Evolutionary conservation across 1,140 invertebrate species (phyloP).

Genomic region (Heterodera carotae): DNA sequence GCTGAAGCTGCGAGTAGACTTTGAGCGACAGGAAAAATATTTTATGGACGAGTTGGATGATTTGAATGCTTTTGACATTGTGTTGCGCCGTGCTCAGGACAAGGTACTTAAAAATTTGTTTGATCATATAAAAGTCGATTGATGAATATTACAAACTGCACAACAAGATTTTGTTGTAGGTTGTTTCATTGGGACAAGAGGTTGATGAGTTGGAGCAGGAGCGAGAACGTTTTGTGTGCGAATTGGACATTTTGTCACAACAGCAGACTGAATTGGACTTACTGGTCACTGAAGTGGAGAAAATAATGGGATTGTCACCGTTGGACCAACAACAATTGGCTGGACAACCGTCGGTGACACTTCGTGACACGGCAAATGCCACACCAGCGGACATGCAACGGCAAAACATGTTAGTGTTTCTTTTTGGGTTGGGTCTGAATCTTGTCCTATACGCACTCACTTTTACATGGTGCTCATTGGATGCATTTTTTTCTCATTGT

Average conservation of each 20-base stretch:
- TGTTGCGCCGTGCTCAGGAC: slow-evolving; percentile 40
- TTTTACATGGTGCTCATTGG: background rate
- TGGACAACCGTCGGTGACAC: slow-evolving; percentile 12
- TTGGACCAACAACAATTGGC: slow-evolving; percentile 18
- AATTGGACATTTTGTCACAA: slow-evolving; percentile 37
- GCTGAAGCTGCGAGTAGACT: slow-evolving; percentile 32
- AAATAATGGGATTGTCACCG: slow-evolving; percentile 16
- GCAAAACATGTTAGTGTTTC: slow-evolving; percentile 37
- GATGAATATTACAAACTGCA: too few species aligned
- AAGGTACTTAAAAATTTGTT: slow-evolving; percentile 26
- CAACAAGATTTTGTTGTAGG: slow-evolving; percentile 16
- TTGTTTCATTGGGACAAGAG: slow-evolving; percentile 11
- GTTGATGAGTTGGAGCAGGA: slow-evolving; percentile 39
- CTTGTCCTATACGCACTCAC: background rate
- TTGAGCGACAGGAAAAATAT: slow-evolving; percentile 38
- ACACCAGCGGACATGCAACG: slow-evolving; percentile 37
- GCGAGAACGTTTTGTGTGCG: slow-evolving; percentile 40
- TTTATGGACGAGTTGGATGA: slow-evolving; percentile 45
- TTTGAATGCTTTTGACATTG: slow-evolving; percentile 38
- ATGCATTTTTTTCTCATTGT: slow-evolving; percentile 4
- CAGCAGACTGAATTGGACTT: slow-evolving; percentile 37
- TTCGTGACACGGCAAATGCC: background rate
- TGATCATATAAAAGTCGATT: slow-evolving; percentile 3
- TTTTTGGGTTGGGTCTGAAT: background rate
- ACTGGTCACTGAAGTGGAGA: slow-evolving; percentile 35